These are phyloP conservation scores for Aphaenogaster floridana DNA, from an alignment of 1,140 invertebrate genomes.

Conservation along the genomic window DNA sequence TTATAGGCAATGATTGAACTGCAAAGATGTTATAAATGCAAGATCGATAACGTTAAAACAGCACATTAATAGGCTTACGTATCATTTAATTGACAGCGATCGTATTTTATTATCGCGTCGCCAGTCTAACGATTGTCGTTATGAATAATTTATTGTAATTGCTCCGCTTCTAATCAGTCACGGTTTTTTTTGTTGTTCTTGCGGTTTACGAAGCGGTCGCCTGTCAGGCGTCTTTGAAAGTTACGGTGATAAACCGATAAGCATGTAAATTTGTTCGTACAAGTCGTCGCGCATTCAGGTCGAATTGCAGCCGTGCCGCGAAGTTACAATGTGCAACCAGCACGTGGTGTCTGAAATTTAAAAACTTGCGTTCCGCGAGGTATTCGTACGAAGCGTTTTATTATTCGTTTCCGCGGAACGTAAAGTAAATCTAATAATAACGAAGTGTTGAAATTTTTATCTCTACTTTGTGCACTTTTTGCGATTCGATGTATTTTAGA, in stretches of 20 bases:
- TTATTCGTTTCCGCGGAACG: neutral
- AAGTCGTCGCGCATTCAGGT: constrained; percentile 56
- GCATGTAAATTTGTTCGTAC: constrained; percentile 71
- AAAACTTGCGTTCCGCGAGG: neutral
- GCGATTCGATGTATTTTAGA: neutral
- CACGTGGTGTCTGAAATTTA: neutral
- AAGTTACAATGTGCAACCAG: constrained; percentile 23
- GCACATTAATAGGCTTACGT: constrained; percentile 12
- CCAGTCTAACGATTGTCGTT: constrained; percentile 16
- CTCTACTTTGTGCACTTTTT: neutral
- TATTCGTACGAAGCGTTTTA: constrained; percentile 3
- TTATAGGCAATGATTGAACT: neutral
- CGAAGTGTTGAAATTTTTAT: neutral
- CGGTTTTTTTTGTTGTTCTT: constrained; percentile 43
- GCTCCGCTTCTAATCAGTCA: constrained; percentile 34
- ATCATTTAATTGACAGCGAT: constrained; percentile 39
- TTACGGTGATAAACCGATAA: constrained; percentile 69
- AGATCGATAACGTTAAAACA: neutral
- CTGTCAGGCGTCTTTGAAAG: constrained; percentile 50
- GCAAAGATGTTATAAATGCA: constrained; percentile 1
- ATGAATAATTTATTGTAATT: constrained; percentile 50
- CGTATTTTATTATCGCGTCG: constrained; percentile 9
- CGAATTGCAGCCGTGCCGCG: constrained; percentile 5
- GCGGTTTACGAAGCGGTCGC: neutral
- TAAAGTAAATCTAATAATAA: constrained; percentile 40